phyloP scores from a whole-genome alignment of 1,140 invertebrate genomes.

The Anoplophora glabripennis region DNA sequence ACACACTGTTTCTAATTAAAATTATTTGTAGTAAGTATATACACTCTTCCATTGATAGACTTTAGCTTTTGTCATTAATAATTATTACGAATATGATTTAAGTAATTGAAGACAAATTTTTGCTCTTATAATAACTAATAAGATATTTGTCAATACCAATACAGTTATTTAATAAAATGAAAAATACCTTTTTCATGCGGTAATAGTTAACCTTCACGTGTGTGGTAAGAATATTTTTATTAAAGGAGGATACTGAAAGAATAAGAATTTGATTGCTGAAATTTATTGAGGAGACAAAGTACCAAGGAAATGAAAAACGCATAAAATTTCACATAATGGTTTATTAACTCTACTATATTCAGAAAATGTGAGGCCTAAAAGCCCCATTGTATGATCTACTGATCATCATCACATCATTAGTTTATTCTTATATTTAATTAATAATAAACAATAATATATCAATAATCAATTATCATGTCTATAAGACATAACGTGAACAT shows the following conservation, averaged over 20 bases:
- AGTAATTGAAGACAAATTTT: no score
- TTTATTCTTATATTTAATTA: constrained; percentile 51
- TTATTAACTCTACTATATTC: constrained; percentile 52
- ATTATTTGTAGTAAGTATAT: no score
- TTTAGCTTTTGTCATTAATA: no score
- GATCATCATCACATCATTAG: constrained; percentile 53
- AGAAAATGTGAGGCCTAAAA: constrained; percentile 48
- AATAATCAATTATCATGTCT: constrained; percentile 44
- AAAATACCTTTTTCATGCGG: constrained; percentile 5
- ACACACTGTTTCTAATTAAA: no score
- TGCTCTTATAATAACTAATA: no score
- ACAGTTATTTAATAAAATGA: background rate
- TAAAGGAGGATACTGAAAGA: background rate
- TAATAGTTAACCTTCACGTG: background rate
- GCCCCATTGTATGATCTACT: constrained; percentile 48
- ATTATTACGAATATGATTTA: no score
- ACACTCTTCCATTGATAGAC: no score
- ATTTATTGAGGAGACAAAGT: background rate
- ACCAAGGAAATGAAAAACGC: constrained; percentile 15
- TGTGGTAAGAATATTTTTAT: background rate
- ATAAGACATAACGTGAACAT: constrained; percentile 47
- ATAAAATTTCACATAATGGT: constrained; percentile 48
- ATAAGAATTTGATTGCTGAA: background rate
- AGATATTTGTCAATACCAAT: background rate
- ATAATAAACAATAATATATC: constrained; percentile 51